Evolutionary conservation across 2,888 invertebrate genomes (phyloP), one percentile per base, ranked within the genome.

Genomic region (Ichneumoninae sp.): DNA sequence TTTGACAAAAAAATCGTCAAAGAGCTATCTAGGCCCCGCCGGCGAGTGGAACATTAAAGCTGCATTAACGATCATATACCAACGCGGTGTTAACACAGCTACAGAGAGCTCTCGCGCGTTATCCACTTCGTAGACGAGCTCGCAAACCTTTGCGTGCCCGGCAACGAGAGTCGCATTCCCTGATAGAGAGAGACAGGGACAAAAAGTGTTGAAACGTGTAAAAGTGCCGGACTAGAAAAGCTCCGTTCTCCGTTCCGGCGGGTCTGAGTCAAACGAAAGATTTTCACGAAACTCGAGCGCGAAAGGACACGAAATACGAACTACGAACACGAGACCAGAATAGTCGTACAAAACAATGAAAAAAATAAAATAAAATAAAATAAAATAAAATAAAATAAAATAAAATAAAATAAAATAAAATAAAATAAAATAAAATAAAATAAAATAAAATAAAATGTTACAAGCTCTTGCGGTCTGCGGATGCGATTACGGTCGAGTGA

Each of bases 31-130:
- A 72, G 54, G 62, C 52, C 60, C 6, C 10, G 44, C 69, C 22
- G 74, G 68, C 87, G 86, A 87, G 86, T 88, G 88, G 82, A 87
- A 86, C 90, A 91, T 91, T 91, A 91, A 91, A 91, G 90, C 88
- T 88, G 88, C 89, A 90, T 90, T 90, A 90, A 75, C 74, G 54
- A 74, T 69, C 36, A 50, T 47, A 36, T 30, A 54, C 19, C 22
- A 54, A 57, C 57, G 22, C 57, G 10, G 26, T 13, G 57, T 57
- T 57, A 57, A 57, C 22, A 26, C 33, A 62, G 60, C 57, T 57
- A 2, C 57, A 44, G 60, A 62, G 33, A 62, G 47, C 47, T 47
- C 74, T 60, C 44, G 30, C 44, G 57, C 44, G 26, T 26, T 72
- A 57, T 60, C 44, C 52, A 70, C 52, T 60, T 44, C 72, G 72